Conservation (phyloP, 1,140 invertebrate species). For the Drosophila virilis region DNA sequence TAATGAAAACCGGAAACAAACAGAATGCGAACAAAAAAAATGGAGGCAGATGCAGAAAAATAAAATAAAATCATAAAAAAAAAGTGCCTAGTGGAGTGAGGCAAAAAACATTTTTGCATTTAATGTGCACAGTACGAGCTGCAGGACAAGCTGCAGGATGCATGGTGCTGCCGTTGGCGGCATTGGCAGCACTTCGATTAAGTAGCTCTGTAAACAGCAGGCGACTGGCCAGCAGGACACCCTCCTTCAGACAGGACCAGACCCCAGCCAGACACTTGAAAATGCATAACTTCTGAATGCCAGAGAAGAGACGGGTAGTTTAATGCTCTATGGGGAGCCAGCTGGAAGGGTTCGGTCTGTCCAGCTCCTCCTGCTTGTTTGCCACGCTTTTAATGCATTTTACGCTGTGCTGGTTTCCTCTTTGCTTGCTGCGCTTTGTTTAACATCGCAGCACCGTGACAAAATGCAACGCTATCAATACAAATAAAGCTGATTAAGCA, state of each 20-base stretch:
- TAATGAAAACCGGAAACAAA: conserved; percentile 79
- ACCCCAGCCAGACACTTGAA: conserved; percentile 65
- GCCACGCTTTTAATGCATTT: conserved; percentile 79
- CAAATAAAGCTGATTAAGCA: conserved; percentile 77
- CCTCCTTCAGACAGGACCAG: conserved; percentile 30
- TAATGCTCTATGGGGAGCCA: conserved; percentile 17
- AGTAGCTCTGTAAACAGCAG: conserved; percentile 79
- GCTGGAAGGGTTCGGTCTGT: not conserved
- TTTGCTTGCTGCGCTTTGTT: conserved; percentile 49
- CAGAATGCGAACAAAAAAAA: conserved; percentile 55
- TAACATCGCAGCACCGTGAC: conserved; percentile 33
- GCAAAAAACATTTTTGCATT: conserved; percentile 70
- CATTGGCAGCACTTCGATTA: conserved; percentile 79
- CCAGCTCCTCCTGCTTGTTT: conserved; percentile 51
- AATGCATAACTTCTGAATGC: conserved; percentile 73
- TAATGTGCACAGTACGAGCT: conserved; percentile 38
- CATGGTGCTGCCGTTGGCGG: conserved; percentile 37
- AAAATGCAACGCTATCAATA: conserved; percentile 74
- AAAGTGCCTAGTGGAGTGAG: conserved; percentile 17
- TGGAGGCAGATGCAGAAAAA: conserved; percentile 5
- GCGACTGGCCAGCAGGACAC: conserved; percentile 21
- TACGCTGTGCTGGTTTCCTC: conserved; percentile 57
- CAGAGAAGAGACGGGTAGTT: conserved; percentile 36
- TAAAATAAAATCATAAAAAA: conserved; percentile 18
- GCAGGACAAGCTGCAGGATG: conserved; percentile 35